Evolutionary conservation across 92 coral and sea anemone species (phyloP).

Genomic region (Parazoanthus atlanticus): DNA sequence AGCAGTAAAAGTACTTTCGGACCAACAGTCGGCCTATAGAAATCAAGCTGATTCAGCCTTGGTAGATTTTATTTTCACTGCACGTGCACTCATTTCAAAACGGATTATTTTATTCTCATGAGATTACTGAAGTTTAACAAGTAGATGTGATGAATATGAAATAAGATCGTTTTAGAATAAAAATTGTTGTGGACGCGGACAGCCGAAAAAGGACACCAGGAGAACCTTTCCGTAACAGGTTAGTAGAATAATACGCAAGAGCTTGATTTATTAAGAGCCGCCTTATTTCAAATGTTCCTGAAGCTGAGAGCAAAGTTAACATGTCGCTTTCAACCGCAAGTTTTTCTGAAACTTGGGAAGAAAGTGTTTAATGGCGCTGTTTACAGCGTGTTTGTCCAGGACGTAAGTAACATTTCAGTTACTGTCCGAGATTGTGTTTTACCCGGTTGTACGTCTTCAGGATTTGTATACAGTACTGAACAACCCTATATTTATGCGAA

Average conservation of each 20-base stretch:
- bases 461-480: too few species aligned
- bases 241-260: neutral
- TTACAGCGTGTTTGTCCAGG: too few species aligned
- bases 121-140: neutral
- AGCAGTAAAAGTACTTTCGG: neutral
- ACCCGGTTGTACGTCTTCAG: too few species aligned
- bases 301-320: neutral
- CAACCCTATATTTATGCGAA: too few species aligned
- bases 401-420: too few species aligned
- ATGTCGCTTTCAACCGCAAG: neutral
- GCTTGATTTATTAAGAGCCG: neutral
- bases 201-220: neutral
- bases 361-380: too few species aligned
- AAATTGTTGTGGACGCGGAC: neutral
- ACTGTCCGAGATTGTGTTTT: too few species aligned
- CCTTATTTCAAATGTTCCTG: too few species aligned
- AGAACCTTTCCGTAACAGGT: neutral
- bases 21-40: neutral
- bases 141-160: conserved; percentile 11
- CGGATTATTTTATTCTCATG: neutral
- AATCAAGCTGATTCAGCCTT: neutral
- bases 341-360: neutral
- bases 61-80: neutral
- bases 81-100: neutral
- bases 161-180: neutral